phyloP scores from a whole-genome alignment of 2,888 invertebrate genomes.

The Adineta ricciae region DNA sequence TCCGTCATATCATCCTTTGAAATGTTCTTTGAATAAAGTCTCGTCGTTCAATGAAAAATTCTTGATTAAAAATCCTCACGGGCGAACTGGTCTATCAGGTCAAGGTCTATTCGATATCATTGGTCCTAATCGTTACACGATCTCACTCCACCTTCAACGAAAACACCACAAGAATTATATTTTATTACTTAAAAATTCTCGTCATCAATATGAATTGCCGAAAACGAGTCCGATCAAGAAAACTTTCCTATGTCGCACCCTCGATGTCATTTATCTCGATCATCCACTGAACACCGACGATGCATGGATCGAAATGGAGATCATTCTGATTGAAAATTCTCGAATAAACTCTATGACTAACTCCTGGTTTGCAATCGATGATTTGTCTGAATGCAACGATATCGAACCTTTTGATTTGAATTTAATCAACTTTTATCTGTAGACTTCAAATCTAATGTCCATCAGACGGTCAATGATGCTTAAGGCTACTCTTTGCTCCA shows the following conservation, averaged over 20 bases:
- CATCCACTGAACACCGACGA: neutral
- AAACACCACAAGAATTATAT: neutral
- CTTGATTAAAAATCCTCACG: neutral
- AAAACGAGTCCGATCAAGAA: neutral
- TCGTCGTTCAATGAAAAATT: neutral
- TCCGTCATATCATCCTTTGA: neutral
- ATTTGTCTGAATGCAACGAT: neutral
- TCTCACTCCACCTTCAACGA: neutral
- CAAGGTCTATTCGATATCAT: neutral
- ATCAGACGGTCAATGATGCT: neutral
- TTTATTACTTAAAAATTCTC: neutral
- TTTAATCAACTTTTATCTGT: neutral
- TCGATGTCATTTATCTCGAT: neutral
- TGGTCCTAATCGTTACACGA: neutral
- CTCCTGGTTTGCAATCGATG: neutral
- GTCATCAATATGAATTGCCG: neutral
- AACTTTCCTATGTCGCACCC: neutral
- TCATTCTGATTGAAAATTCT: neutral
- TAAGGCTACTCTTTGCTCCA: neutral
- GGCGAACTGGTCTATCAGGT: neutral
- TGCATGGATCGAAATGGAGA: neutral
- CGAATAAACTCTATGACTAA: neutral
- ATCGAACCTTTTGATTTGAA: neutral
- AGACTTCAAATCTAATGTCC: neutral
- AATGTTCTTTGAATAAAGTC: neutral